These are phyloP conservation scores for Etheostoma perlongum DNA, from an alignment of 2,797 vertebrate genomes.

Conservation along the genomic window DNA sequence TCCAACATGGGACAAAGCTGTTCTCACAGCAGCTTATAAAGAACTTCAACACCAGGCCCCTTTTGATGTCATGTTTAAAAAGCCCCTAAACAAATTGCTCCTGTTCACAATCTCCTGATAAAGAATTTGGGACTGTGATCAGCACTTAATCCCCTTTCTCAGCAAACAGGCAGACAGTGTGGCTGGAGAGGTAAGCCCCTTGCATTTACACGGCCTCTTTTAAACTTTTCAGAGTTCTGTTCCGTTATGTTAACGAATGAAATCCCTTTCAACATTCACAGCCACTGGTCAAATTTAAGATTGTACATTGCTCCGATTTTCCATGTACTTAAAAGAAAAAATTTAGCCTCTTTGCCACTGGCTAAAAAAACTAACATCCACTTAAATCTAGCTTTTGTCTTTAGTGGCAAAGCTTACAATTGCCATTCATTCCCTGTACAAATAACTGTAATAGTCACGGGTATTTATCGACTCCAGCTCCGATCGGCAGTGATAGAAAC, in stretches of 20 bases:
- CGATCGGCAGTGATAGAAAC: too few species aligned
- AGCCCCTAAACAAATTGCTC: conserved; percentile 76
- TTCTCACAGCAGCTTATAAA: conserved; percentile 71
- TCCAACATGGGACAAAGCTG: conserved; percentile 45
- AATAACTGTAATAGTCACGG: too few species aligned
- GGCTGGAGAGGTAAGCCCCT: conserved; percentile 71
- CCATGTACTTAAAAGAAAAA: conserved; percentile 25
- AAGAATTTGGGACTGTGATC: conserved; percentile 68
- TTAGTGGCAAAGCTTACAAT: too few species aligned
- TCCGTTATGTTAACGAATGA: conserved; percentile 71
- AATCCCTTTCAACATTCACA: conserved; percentile 76
- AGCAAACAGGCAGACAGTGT: conserved; percentile 70
- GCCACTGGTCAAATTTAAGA: conserved; percentile 49
- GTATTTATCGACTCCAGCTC: too few species aligned
- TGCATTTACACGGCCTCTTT: conserved; percentile 70
- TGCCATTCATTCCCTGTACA: too few species aligned
- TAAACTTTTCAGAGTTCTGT: conserved; percentile 59
- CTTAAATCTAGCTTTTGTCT: too few species aligned
- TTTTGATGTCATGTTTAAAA: conserved; percentile 66
- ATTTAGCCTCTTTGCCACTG: not conserved
- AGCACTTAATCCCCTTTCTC: conserved; percentile 76
- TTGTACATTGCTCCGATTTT: conserved; percentile 58
- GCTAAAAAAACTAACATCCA: too few species aligned
- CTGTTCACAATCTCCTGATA: conserved; percentile 75
- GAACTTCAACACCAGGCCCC: conserved; percentile 58